Conservation (phyloP, 2,888 invertebrate species). For the Amiota communis region DNA sequence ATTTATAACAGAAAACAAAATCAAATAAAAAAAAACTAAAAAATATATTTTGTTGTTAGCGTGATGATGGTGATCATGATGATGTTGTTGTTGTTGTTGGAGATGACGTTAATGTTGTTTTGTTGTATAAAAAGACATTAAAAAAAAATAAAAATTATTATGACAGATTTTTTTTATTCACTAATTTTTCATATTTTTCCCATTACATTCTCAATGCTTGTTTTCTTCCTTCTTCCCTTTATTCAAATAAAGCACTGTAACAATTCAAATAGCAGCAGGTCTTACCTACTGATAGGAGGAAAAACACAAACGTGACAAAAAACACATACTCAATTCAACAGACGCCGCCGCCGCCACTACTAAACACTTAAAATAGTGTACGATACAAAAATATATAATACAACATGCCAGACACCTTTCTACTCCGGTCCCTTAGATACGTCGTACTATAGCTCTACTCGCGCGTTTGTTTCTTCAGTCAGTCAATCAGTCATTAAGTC, state of each 20-base stretch:
- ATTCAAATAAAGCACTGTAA: no score
- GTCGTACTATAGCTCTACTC: neutral
- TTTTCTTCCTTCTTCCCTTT: no score
- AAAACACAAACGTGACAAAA: slow-evolving; percentile 23
- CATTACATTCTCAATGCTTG: no score
- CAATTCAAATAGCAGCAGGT: no score
- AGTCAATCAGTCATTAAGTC: no score
- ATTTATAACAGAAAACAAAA: slow-evolving; percentile 23
- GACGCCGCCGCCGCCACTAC: neutral
- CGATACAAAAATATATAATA: neutral
- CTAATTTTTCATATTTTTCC: slow-evolving; percentile 34
- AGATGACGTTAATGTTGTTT: slow-evolving; percentile 18
- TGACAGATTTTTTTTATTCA: slow-evolving; percentile 41
- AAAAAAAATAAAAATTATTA: slow-evolving; percentile 28
- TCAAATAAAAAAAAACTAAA: slow-evolving; percentile 60
- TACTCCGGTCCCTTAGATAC: no score
- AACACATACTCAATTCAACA: slow-evolving; percentile 5
- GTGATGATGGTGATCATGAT: neutral
- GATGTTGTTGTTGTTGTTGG: slow-evolving; percentile 21
- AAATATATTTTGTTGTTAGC: slow-evolving; percentile 21
- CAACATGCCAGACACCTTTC: neutral
- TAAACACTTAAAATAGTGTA: neutral
- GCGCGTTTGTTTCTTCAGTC: neutral
- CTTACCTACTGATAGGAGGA: no score
- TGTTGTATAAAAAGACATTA: neutral